phyloP scores from a whole-genome alignment of 2,797 vertebrate genomes.

The Carapus acus region DNA sequence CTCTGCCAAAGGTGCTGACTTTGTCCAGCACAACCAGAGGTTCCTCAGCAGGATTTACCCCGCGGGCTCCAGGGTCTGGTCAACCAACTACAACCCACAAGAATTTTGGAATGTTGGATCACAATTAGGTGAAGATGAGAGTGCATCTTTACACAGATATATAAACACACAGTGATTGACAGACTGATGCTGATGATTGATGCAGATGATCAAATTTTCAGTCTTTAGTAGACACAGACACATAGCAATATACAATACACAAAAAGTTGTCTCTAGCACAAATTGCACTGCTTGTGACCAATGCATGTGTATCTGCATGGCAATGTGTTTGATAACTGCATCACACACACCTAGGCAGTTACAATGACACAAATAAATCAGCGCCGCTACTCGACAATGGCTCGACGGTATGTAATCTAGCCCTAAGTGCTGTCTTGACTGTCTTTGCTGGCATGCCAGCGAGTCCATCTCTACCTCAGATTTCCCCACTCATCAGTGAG shows the following conservation, averaged over 20 bases:
- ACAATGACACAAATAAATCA: background rate
- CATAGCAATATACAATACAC: too few relatives aligned
- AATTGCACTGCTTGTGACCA: too few relatives aligned
- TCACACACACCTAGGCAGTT: background rate
- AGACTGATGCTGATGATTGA: too few relatives aligned
- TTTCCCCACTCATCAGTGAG: constrained; percentile 22
- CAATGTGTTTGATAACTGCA: background rate
- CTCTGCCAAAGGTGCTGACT: constrained; percentile 61
- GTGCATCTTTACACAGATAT: too few relatives aligned
- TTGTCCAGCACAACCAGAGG: constrained; percentile 74
- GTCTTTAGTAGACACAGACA: too few relatives aligned
- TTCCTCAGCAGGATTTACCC: constrained; percentile 63
- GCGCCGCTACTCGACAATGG: background rate
- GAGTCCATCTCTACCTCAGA: constrained; percentile 25
- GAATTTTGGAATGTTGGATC: constrained; percentile 81
- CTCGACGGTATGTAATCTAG: constrained; percentile 8
- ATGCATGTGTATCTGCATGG: background rate
- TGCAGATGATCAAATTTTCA: constrained; percentile 53
- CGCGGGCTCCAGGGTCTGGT: constrained; percentile 57
- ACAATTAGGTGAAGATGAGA: constrained; percentile 67
- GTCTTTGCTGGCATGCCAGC: constrained; percentile 15
- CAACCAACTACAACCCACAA: constrained; percentile 85
- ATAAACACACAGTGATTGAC: too few relatives aligned
- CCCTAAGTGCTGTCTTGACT: constrained; percentile 7
- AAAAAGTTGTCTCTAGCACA: too few relatives aligned